Evolutionary conservation across 2,888 invertebrate genomes (phyloP).

Genomic region (Andrena chrysosceles): DNA sequence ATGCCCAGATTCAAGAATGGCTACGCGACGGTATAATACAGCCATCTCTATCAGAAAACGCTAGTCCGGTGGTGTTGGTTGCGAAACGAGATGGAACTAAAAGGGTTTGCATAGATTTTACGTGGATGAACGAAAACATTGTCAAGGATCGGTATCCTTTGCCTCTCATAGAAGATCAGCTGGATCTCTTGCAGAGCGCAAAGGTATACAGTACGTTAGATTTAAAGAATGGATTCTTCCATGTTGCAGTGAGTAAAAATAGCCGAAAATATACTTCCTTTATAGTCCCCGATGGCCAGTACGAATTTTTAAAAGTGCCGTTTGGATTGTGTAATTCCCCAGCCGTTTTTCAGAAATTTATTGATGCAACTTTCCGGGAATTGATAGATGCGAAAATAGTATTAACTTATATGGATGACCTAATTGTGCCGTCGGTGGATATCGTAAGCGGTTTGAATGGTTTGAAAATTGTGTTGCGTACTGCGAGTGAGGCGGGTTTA

Average conservation of each 20-base stretch:
- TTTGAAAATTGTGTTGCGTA: background rate
- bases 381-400: background rate
- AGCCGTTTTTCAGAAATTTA: no score
- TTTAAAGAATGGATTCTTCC: background rate
- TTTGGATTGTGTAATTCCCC: no score
- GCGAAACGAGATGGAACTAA: background rate
- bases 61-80: background rate
- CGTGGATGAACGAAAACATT: no score
- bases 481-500: no score
- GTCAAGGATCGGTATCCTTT: no score
- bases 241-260: background rate
- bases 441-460: background rate
- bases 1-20: background rate
- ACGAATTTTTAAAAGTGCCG: background rate
- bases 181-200: background rate
- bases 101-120: background rate
- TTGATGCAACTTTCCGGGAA: background rate
- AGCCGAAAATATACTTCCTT: background rate
- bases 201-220: background rate
- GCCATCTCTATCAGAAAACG: background rate
- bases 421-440: background rate
- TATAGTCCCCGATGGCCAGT: background rate
- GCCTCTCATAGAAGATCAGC: background rate
- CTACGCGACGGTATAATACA: background rate
- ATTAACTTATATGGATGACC: background rate